These are phyloP conservation scores for Polydrusus tereticollis DNA, from an alignment of 2,888 invertebrate genomes.

Conservation along the genomic window DNA sequence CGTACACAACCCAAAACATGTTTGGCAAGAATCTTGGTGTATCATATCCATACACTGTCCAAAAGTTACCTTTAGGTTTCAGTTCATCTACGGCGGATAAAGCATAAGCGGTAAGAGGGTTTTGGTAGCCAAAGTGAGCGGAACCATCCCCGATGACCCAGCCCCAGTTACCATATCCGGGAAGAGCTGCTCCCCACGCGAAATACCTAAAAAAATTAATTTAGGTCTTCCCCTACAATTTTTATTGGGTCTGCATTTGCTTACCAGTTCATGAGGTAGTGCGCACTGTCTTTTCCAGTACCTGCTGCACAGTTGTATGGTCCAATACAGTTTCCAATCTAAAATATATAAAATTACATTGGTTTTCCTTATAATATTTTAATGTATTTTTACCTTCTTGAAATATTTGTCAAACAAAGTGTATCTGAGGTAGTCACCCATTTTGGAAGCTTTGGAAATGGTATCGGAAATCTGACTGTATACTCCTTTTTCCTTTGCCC, in stretches of 20 bases:
- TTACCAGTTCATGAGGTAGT: slow-evolving; percentile 53
- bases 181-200: slow-evolving; percentile 54
- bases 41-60: too few species aligned
- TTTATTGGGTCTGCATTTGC: not conserved
- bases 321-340: slow-evolving; percentile 53
- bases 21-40: too few species aligned
- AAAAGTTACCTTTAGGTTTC: slow-evolving; percentile 49
- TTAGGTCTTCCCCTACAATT: not conserved
- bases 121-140: slow-evolving; percentile 56
- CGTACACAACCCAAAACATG: too few species aligned
- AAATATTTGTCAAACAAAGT: slow-evolving; percentile 56
- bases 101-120: slow-evolving; percentile 54
- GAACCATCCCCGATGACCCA: slow-evolving; percentile 56
- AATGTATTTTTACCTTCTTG: slow-evolving; percentile 49
- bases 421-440: slow-evolving; percentile 55
- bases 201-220: slow-evolving; percentile 44
- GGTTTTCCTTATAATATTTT: too few species aligned
- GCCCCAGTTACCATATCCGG: slow-evolving; percentile 50
- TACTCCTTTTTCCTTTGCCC: slow-evolving; percentile 52
- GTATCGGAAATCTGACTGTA: slow-evolving; percentile 42
- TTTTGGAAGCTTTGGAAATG: slow-evolving; percentile 52
- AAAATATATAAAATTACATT: too few species aligned
- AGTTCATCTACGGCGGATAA: slow-evolving; percentile 49
- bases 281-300: slow-evolving; percentile 53
- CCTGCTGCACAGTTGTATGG: slow-evolving; percentile 50